These are phyloP conservation scores for Microtus pennsylvanicus DNA, from an alignment of 2,113 vertebrate species.

Conservation along the genomic window DNA sequence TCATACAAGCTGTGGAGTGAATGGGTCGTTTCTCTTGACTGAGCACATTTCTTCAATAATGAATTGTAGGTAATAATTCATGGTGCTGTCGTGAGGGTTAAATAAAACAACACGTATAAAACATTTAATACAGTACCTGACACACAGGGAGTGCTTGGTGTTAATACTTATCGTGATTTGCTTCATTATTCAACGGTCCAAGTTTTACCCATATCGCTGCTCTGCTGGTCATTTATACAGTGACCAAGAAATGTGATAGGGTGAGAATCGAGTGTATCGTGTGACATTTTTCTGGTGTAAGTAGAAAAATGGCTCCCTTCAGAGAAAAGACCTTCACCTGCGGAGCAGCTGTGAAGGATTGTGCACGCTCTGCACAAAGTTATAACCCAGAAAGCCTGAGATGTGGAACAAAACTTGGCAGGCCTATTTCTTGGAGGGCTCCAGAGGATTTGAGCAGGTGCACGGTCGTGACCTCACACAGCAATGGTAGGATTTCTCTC, in stretches of 20 bases:
- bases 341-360: slow-evolving; percentile 62
- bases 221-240: not conserved
- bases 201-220: not conserved
- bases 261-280: not conserved
- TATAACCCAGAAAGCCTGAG: slow-evolving; percentile 32
- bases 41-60: not conserved
- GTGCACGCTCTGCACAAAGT: slow-evolving; percentile 24
- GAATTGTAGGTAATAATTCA: not conserved
- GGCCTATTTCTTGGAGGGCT: slow-evolving; percentile 66
- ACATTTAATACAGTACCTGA: not conserved
- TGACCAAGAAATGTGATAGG: not conserved
- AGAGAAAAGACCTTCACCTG: slow-evolving; percentile 59
- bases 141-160: not conserved
- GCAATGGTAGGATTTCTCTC: slow-evolving; percentile 56
- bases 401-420: slow-evolving; percentile 58
- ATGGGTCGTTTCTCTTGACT: not conserved
- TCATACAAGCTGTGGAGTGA: not conserved
- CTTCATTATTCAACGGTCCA: not conserved
- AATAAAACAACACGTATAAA: not conserved
- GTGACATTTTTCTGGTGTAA: slow-evolving; percentile 56
- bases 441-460: slow-evolving; percentile 67
- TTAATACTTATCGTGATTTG: not conserved
- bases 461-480: slow-evolving; percentile 66
- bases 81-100: not conserved
- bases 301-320: slow-evolving; percentile 64